These are phyloP conservation scores for Moxostoma hubbsi DNA, from an alignment of 2,797 vertebrate species.

Conservation along the genomic window DNA sequence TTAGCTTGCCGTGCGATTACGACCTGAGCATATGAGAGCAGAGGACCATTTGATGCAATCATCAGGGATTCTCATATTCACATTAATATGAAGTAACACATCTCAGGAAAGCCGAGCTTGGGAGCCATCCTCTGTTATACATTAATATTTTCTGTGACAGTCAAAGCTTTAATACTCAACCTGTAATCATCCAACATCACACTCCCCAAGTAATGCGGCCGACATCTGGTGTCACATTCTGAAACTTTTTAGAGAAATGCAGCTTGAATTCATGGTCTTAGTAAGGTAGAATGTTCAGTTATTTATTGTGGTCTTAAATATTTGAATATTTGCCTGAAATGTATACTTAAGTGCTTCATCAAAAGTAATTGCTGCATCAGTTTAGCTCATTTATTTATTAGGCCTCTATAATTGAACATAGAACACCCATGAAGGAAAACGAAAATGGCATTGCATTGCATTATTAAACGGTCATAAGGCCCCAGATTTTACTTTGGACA, in stretches of 20 bases:
- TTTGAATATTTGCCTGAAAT: neutral
- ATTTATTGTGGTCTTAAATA: neutral
- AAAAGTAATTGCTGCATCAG: slow-evolving; percentile 9
- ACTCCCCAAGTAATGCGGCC: slow-evolving; percentile 14
- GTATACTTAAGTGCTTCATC: slow-evolving; percentile 21
- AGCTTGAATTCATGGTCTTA: slow-evolving; percentile 9
- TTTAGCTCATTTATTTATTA: slow-evolving; percentile 23
- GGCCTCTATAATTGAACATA: slow-evolving; percentile 1
- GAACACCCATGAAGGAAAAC: neutral
- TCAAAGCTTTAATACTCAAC: slow-evolving; percentile 42
- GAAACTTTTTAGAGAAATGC: slow-evolving; percentile 11
- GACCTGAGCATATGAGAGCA: slow-evolving; percentile 49
- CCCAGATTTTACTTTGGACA: too few relatives aligned
- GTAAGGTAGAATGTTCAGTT: slow-evolving; percentile 2
- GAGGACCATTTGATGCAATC: slow-evolving; percentile 54
- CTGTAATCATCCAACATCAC: slow-evolving; percentile 45
- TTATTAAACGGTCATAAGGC: neutral
- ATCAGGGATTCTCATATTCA: slow-evolving; percentile 24
- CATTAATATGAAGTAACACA: slow-evolving; percentile 38
- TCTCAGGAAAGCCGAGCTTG: slow-evolving; percentile 28
- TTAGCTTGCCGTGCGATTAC: slow-evolving; percentile 34
- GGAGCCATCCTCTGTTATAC: slow-evolving; percentile 21
- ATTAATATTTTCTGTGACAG: slow-evolving; percentile 34
- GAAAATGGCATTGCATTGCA: neutral
- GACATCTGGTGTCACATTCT: slow-evolving; percentile 42